phyloP scores from a whole-genome alignment of 1,140 invertebrate genomes.

The Linepithema humile region DNA sequence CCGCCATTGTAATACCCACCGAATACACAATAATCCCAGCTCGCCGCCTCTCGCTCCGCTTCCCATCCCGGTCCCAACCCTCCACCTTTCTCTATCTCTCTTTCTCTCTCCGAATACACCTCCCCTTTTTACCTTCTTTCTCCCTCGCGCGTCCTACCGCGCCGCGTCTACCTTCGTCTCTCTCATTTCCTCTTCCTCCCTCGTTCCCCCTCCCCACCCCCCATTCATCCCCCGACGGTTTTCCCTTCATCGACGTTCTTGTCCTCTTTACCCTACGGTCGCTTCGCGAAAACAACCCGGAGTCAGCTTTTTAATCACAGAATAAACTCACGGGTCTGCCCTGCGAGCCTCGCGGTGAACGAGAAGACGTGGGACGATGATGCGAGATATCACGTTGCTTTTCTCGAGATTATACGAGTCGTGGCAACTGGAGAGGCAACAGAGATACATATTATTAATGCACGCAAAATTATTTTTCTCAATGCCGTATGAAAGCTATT shows the following conservation, averaged over 20 bases:
- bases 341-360: conserved; percentile 43
- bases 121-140: conserved; percentile 38
- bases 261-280: conserved; percentile 50
- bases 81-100: conserved; percentile 29
- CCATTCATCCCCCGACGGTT: conserved; percentile 14
- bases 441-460: not conserved
- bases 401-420: not conserved
- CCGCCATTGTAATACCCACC: conserved; percentile 74
- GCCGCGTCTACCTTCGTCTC: conserved; percentile 12
- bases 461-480: not conserved
- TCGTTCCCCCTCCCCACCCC: no score
- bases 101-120: conserved; percentile 22
- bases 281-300: conserved; percentile 61
- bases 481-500: not conserved
- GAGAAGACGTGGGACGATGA: not conserved
- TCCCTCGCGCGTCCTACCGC: conserved; percentile 36
- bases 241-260: conserved; percentile 49
- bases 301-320: conserved; percentile 77
- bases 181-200: not conserved
- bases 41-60: conserved; percentile 49
- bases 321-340: conserved; percentile 64
- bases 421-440: not conserved
- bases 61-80: conserved; percentile 43
- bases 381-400: conserved; percentile 1
- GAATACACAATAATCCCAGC: conserved; percentile 77